These are phyloP conservation scores for Drosophila aldrichi DNA, from an alignment of 2,888 invertebrate species.

Conservation along the genomic window DNA sequence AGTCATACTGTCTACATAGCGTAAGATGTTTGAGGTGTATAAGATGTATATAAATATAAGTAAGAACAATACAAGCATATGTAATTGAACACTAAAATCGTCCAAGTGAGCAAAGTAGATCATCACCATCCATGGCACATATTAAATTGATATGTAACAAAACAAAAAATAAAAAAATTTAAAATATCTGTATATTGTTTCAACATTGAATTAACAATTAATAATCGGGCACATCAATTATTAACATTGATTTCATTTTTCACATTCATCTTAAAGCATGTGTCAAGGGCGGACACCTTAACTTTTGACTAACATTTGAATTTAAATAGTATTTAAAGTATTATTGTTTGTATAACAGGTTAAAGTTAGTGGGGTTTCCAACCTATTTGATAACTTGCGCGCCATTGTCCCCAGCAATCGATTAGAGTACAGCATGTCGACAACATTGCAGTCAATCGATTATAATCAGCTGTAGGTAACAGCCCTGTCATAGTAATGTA, in stretches of 20 bases:
- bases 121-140: conserved; percentile 42
- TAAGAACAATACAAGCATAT: neutral
- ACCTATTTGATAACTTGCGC: neutral
- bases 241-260: conserved; percentile 3
- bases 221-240: neutral
- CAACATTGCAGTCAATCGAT: neutral
- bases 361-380: neutral
- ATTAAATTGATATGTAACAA: conserved; percentile 47
- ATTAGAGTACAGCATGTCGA: neutral
- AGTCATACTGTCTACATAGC: conserved; percentile 19
- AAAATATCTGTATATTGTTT: conserved; percentile 37
- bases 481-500: neutral
- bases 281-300: no score
- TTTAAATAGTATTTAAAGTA: no score
- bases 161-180: conserved; percentile 13
- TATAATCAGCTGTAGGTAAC: neutral
- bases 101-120: conserved; percentile 59
- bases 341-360: neutral
- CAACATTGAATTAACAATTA: conserved; percentile 7
- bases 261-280: neutral
- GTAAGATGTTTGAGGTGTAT: conserved; percentile 6
- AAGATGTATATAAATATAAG: conserved; percentile 34
- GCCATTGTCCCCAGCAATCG: neutral
- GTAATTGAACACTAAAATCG: conserved; percentile 48
- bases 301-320: no score